These are phyloP conservation scores for Megamerina dolium DNA, from an alignment of 2,888 invertebrate genomes.

Conservation along the genomic window DNA sequence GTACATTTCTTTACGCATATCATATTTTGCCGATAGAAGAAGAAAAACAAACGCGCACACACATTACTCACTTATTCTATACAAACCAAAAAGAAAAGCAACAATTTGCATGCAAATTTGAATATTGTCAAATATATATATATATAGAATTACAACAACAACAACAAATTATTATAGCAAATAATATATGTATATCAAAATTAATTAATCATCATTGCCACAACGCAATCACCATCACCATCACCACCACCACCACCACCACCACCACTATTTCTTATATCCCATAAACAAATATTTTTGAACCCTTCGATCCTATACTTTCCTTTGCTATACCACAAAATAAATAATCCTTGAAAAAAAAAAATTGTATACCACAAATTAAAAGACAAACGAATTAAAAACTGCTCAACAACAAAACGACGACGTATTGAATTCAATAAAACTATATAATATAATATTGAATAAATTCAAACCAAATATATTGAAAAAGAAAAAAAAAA, in stretches of 20 bases:
- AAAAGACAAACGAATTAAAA: neutral
- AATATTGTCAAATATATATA: conserved; percentile 9
- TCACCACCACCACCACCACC: neutral
- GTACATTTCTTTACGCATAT: too few species aligned
- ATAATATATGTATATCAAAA: neutral
- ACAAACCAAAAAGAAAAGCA: conserved; percentile 16
- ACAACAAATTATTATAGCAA: neutral
- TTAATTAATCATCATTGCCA: neutral
- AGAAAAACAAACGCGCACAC: too few species aligned
- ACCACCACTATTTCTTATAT: neutral
- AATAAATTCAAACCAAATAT: neutral
- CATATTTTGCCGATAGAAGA: too few species aligned
- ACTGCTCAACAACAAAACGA: neutral
- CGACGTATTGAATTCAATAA: neutral
- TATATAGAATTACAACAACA: neutral
- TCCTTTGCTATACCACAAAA: too few species aligned
- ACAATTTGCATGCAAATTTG: conserved; percentile 12
- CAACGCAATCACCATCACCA: neutral
- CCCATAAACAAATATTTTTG: neutral
- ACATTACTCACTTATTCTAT: too few species aligned
- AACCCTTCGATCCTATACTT: too few species aligned
- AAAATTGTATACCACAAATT: too few species aligned
- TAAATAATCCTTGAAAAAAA: neutral
- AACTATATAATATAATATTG: neutral
- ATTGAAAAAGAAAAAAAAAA: neutral